A percentile compares a stretch with the other conserved stretches of the same genome.
These are phyloP conservation scores for Chelonus insularis DNA, from an alignment of 1,140 invertebrate species.

Conservation along the genomic window DNA sequence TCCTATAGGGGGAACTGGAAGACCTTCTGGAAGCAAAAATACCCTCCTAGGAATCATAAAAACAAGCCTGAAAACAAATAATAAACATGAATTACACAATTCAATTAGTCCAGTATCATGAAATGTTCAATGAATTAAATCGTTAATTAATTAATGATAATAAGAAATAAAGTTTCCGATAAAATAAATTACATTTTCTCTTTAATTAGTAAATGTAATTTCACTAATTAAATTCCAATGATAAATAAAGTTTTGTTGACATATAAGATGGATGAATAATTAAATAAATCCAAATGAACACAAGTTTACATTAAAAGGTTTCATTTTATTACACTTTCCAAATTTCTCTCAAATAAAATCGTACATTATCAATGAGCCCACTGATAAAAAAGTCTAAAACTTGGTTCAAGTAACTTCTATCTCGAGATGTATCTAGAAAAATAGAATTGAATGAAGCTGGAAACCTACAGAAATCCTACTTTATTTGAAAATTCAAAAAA, in stretches of 20 bases:
- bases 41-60: conserved; percentile 4
- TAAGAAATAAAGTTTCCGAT: background rate
- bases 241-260: too few relatives aligned
- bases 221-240: too few relatives aligned
- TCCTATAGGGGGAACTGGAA: background rate
- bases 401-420: too few relatives aligned
- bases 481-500: conserved; percentile 6
- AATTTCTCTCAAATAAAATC: too few relatives aligned
- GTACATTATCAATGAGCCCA: too few relatives aligned
- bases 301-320: too few relatives aligned
- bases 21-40: background rate
- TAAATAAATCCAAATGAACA: background rate
- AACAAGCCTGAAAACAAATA: conserved; percentile 11
- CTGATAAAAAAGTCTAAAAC: too few relatives aligned
- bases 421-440: background rate
- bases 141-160: background rate
- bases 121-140: background rate
- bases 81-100: conserved; percentile 26
- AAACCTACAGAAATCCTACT: background rate
- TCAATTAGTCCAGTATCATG: conserved; percentile 13
- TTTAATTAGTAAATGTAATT: too few relatives aligned
- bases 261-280: too few relatives aligned
- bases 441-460: background rate
- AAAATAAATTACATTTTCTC: background rate
- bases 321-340: too few relatives aligned